Percentiles rank a stretch among this genome's conserved stretches.
Evolutionary conservation across 2,888 invertebrate genomes (phyloP).

Genomic region (Phyto melanocephala): DNA sequence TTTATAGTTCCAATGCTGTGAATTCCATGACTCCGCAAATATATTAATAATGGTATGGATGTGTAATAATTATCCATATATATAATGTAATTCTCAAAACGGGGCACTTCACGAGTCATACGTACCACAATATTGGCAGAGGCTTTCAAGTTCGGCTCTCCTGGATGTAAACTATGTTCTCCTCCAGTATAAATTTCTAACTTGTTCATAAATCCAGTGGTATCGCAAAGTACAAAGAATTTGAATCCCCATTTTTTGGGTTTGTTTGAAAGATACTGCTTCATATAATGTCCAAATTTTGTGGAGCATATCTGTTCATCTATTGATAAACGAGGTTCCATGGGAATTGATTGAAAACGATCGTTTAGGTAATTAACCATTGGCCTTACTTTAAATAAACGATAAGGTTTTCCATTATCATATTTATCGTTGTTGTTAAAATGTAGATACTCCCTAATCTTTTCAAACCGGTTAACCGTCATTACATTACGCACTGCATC

Average conservation of each 20-base stretch:
- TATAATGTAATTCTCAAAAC: constrained; percentile 26
- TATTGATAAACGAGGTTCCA: constrained; percentile 43
- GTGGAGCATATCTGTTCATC: constrained; percentile 40
- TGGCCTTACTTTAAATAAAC: constrained; percentile 54
- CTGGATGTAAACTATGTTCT: constrained; percentile 56
- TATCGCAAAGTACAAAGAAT: constrained; percentile 61
- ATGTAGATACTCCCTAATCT: constrained; percentile 57
- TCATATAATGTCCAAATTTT: constrained; percentile 50
- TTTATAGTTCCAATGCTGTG: too few species aligned
- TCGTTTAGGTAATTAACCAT: constrained; percentile 48
- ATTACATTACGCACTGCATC: constrained; percentile 60
- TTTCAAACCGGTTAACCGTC: constrained; percentile 51
- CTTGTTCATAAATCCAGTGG: constrained; percentile 64
- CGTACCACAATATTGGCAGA: constrained; percentile 65
- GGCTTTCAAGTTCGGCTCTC: constrained; percentile 57
- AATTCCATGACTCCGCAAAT: constrained; percentile 44
- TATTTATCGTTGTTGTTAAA: constrained; percentile 58
- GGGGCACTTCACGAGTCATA: constrained; percentile 16
- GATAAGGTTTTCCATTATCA: constrained; percentile 53
- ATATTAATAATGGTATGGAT: constrained; percentile 42
- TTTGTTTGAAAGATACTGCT: constrained; percentile 57
- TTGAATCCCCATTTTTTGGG: constrained; percentile 68
- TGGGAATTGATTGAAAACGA: constrained; percentile 45
- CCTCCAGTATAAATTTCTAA: constrained; percentile 63
- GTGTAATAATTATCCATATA: constrained; percentile 41